Evolutionary conservation across 2,113 vertebrate genomes (phyloP), one percentile per base, ranked within the genome.

Genomic region (Abramis brama): DNA sequence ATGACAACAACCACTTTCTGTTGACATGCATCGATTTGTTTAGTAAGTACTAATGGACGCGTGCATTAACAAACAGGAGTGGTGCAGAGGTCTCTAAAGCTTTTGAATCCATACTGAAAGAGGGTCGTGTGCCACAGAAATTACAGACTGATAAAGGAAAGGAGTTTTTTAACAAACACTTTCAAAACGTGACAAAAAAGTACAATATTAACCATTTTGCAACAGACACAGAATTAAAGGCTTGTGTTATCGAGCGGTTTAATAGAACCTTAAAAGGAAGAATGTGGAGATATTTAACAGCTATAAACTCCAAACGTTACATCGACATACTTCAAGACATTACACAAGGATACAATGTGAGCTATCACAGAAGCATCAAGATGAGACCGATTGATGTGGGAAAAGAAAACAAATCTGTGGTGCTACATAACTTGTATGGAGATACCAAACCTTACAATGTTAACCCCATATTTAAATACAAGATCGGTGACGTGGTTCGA

Each of bases 131-230:
- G 4, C 76, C 76, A 5, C 3, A 21, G 27, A 79, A 59, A 21
- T 5, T 59, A 39, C 79, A 82, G 8, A 82, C 79, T 0, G 79
- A 83, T 12, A 55, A 15, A 15, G 64, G 66, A 3, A 71, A 23
- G 8, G 27, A 83, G 1, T 71, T 71, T 55, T 71, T 57, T n/a
- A 71, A 83, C 45, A 71, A 82, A 11, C 36, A 68, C 21, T 82
- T 62, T 47, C 59, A 82, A 68, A 27, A 68, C 0, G 0, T 50
- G 0, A 33, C 0, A 11, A 33, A 57, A 55, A 77, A 27, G 23
- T 66, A 68, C 60, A 82, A 68, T n/a, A 82, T 66, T 7, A 47
- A 5, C 4, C n/a, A 82, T 50, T 81, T 82, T 47, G n/a, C 79
- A 17, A 30, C 79, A 30, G 50, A 1, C 10, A 43, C 43, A 6